phyloP scores from a whole-genome alignment of 1,140 invertebrate genomes.

The Phymastichus coffea region DNA sequence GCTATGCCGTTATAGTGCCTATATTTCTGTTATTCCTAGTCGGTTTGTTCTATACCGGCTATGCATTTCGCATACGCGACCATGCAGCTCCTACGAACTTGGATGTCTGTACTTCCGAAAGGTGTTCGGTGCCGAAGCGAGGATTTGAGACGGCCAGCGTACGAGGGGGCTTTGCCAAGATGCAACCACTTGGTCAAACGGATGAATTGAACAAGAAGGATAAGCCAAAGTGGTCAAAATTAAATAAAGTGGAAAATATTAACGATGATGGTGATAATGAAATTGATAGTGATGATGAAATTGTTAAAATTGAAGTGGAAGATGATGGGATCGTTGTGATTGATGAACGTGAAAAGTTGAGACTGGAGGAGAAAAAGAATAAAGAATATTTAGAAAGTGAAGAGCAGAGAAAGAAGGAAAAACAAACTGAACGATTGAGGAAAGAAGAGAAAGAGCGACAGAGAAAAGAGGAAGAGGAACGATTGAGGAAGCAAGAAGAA shows the following conservation, averaged over 20 bases:
- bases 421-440: no score
- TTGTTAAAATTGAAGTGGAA: conserved; percentile 28
- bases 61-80: conserved; percentile 49
- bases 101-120: no score
- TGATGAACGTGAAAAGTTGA: not conserved
- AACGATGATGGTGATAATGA: conserved; percentile 14
- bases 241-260: conserved; percentile 14
- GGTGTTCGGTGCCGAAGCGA: conserved; percentile 28
- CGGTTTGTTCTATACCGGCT: conserved; percentile 38
- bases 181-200: no score
- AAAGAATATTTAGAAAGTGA: conserved; percentile 17
- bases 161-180: conserved; percentile 34
- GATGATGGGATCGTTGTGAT: conserved; percentile 6
- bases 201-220: conserved; percentile 1
- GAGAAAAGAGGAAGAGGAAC: conserved; percentile 24
- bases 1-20: conserved; percentile 33
- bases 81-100: conserved; percentile 5
- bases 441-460: conserved; percentile 28
- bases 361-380: conserved; percentile 3
- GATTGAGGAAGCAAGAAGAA: conserved; percentile 31
- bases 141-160: conserved; percentile 34
- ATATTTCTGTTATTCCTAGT: conserved; percentile 29
- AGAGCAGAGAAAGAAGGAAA: conserved; percentile 24
- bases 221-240: conserved; percentile 10
- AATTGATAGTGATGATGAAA: conserved; percentile 18